A percentile compares a stretch with the other conserved stretches of the same genome.
phyloP scores from a whole-genome alignment of 1,140 invertebrate species.

The Formica exsecta region DNA sequence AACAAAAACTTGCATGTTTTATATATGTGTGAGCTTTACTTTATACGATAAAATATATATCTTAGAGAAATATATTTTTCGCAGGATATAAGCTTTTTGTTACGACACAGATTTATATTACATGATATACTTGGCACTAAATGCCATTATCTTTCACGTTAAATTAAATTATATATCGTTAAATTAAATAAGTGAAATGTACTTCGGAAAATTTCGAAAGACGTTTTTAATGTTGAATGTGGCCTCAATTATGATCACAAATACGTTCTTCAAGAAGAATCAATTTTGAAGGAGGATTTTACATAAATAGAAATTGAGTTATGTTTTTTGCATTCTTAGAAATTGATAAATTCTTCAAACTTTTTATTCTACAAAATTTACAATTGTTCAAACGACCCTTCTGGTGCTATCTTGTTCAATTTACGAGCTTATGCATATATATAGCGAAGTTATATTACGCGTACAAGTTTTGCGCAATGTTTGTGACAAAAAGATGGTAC shows the following conservation, averaged over 20 bases:
- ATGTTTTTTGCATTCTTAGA: constrained; percentile 17
- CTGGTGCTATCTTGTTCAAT: constrained; percentile 26
- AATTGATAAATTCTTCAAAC: constrained; percentile 23
- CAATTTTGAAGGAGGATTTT: not conserved
- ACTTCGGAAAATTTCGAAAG: not conserved
- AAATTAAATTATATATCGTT: not conserved
- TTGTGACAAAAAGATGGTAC: not conserved
- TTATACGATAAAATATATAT: not conserved
- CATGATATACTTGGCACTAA: not conserved
- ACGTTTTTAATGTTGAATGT: not conserved
- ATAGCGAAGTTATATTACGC: not conserved
- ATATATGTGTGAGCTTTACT: not conserved
- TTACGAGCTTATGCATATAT: constrained; percentile 17
- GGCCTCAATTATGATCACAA: not conserved
- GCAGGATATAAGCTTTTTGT: not conserved
- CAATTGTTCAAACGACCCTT: constrained; percentile 7
- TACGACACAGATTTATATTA: not conserved
- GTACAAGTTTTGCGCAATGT: constrained; percentile 7
- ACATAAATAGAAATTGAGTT: not conserved
- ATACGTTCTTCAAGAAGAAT: not conserved
- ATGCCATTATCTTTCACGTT: not conserved
- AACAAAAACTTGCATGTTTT: not conserved
- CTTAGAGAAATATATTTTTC: not conserved
- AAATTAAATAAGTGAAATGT: constrained; percentile 3
- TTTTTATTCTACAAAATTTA: constrained; percentile 38